Percentiles rank a stretch among this genome's conserved stretches.
These are phyloP conservation scores for Cygnus atratus DNA, from an alignment of 2,113 vertebrate species.

Conservation along the genomic window DNA sequence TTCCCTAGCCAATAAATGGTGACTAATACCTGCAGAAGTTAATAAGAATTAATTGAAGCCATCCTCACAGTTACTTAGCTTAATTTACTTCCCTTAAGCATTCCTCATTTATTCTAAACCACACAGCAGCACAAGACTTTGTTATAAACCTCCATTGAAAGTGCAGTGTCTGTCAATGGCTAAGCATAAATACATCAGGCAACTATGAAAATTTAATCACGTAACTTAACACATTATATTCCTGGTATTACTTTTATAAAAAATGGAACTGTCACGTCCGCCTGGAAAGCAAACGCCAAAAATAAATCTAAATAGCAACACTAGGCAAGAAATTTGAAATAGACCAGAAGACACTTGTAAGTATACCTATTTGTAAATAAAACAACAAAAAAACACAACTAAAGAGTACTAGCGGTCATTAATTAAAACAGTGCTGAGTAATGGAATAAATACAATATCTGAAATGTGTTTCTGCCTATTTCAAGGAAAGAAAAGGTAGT, in stretches of 20 bases:
- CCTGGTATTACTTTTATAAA: not conserved
- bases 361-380: not conserved
- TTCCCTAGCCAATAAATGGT: conserved; percentile 98
- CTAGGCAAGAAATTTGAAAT: not conserved
- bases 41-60: conserved; percentile 42
- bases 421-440: not conserved
- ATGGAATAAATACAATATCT: not conserved
- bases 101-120: not conserved
- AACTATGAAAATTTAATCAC: conserved; percentile 10
- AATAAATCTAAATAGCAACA: not conserved
- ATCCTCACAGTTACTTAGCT: not conserved
- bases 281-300: not conserved
- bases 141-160: not conserved
- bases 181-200: not conserved
- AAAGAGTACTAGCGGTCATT: not conserved
- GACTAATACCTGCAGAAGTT: conserved; percentile 87
- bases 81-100: not conserved
- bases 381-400: not conserved
- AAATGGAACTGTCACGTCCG: not conserved
- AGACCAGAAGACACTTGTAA: not conserved
- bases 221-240: not conserved
- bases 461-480: not conserved
- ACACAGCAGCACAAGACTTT: not conserved
- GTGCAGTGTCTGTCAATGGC: not conserved
- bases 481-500: not conserved